Base-by-base conservation (phyloP, 2,888 invertebrate species). In the Drosophila parthenogenetica region DNA sequence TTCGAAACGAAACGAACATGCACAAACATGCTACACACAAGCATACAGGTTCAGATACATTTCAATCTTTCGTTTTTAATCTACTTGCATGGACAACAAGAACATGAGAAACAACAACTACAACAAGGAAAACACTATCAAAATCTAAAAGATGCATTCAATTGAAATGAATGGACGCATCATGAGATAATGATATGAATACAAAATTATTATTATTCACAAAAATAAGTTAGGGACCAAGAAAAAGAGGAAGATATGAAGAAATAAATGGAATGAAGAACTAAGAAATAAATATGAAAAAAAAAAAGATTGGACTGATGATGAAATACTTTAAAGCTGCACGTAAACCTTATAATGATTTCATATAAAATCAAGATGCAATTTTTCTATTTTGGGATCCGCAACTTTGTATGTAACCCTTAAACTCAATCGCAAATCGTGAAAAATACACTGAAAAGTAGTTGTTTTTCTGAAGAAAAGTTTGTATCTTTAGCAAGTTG, bases 1-100 rank as follows among this genome's bases (percentile, higher is more conserved):
- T 65, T 57, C 49, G 57, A 69, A 81, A 83, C 45, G 76, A 75
- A 78, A 69, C 65, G 66, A 58, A 60, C 69, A 63, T 51, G 40
- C 62, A 55, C 50, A 71, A 46, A 60, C 63, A 60, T 42, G 50
- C 48, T 45, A 55, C 13, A 45, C 39, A 49, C 32, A 61, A 51
- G 53, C 32, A 68, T 68, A 73, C 73, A 73, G 69, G 61, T 67
- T 64, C 61, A 76, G 83, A 83, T 83, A 83, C 79, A 86, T 79
- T 86, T 86, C 87, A 83, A 86, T 82, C 82, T 82, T 85, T 76
- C 79, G 71, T 51, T 69, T 79, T 81, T 75, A 72, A 85, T 86
- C 81, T 83, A 64, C 72, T 42, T 54, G 54, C 64, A 63, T 61
- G 73, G 61, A 32, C 70, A 71, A 22, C 51, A 53, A n/a, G 45